A percentile compares a stretch with the other conserved stretches of the same genome.
Evolutionary conservation across 2,888 invertebrate genomes (phyloP).

Genomic region (Axea sp.): DNA sequence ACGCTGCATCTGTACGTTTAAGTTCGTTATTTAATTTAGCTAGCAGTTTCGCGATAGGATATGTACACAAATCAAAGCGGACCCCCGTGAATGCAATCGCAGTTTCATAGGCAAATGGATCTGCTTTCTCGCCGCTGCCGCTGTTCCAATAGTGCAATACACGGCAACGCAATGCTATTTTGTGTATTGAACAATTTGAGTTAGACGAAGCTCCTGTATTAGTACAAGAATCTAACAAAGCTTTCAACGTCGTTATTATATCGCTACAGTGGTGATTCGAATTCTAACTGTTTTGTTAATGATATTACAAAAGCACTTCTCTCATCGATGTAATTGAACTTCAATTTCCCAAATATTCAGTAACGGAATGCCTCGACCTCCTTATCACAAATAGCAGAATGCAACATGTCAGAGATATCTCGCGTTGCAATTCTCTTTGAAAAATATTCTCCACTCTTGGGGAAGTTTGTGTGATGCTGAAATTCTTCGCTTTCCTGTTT

Average conservation of each 20-base stretch:
- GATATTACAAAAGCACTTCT: slow-evolving; percentile 20
- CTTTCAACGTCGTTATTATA: slow-evolving; percentile 17
- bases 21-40: slow-evolving; percentile 16
- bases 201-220: slow-evolving; percentile 9
- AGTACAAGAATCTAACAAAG: slow-evolving; percentile 21
- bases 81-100: slow-evolving; percentile 23
- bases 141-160: neutral
- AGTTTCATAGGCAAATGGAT: slow-evolving; percentile 28
- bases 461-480: no score
- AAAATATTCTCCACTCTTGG: no score
- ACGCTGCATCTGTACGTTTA: slow-evolving; percentile 5
- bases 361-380: no score
- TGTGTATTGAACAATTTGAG: slow-evolving; percentile 21
- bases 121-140: neutral
- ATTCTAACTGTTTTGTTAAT: slow-evolving; percentile 33
- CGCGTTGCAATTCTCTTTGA: no score
- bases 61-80: slow-evolving; percentile 14
- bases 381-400: no score
- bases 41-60: slow-evolving; percentile 6
- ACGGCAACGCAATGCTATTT: slow-evolving; percentile 10
- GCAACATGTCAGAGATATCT: no score
- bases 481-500: no score
- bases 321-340: slow-evolving; percentile 15
- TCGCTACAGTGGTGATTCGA: neutral
- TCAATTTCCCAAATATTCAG: slow-evolving; percentile 4